Base-by-base conservation (phyloP, 2,797 vertebrate genomes). In the Cynodonichthys magdalenae region DNA sequence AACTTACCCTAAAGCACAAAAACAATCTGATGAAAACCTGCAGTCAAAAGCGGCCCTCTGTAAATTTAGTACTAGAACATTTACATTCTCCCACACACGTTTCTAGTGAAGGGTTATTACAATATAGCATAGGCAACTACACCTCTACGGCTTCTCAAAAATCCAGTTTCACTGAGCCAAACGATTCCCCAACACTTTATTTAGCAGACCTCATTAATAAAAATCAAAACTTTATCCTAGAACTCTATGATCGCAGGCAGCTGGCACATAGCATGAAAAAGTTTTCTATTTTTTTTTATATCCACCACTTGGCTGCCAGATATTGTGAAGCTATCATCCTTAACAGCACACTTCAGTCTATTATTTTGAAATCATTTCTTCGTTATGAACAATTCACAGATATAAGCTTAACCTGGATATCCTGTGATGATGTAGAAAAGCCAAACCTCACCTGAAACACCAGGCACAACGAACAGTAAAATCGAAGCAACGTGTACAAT, bases 1-100 rank as follows among this genome's bases (percentile, higher is more conserved):
- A 92, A 88, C 81, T 91, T 88, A 89, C 83, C 84, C 88, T 92
- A 87, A 90, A 90, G 80, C 85, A 90, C 80, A 86, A 88, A 90
- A 88, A 85, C 65, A 82, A 88, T 81, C 78, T 74, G 82, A 74
- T 81, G 68, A 82, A 84, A 84, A 82, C 75, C 83, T 87, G 78
- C 73, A 69, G 79, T 88, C 66, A 80, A 83, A 88, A 87, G 73
- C 64, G 68, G 78, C 69, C 75, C 74, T 82, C 71, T 69, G 72
- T 48, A 82, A 80, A 77, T 87, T 87, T 77, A 81, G 67, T 58
- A 87, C 83, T 86, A 90, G 50, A 84, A 89, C 85, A 88, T 87
- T 86, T 90, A 90, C 89, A 92, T 90, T 90, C 89, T 90, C 88
- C 90, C 87, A 86, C 88, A 86, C 88, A 87, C 74, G 53, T 86